Evolutionary conservation across 2,888 invertebrate species (phyloP).

Genomic region (Ryuthela nishihirai): DNA sequence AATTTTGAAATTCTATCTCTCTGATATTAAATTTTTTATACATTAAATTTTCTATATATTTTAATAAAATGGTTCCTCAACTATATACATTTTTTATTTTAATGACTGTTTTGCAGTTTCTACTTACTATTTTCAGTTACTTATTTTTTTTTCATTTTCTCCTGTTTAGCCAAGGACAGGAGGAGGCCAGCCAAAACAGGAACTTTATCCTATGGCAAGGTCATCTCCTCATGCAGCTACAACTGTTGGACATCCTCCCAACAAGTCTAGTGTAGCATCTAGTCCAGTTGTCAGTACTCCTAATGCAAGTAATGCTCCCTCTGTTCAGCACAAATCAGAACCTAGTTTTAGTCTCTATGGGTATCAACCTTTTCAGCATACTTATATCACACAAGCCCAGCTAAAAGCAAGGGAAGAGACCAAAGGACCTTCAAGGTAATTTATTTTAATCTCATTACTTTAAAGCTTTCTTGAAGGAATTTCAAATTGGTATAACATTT

Average conservation of each 20-base stretch:
- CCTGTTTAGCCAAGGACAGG: constrained; percentile 17
- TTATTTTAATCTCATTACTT: no score
- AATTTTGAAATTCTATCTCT: no score
- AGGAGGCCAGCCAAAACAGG: constrained; percentile 9
- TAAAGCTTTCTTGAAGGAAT: no score
- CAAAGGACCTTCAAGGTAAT: constrained; percentile 41
- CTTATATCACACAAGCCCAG: constrained; percentile 50
- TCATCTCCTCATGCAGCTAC: not conserved
- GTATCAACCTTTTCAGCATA: constrained; percentile 50
- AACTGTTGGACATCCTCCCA: not conserved
- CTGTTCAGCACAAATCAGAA: constrained; percentile 41
- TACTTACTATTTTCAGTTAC: no score
- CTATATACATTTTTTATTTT: no score
- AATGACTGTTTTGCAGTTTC: no score
- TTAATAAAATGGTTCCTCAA: no score
- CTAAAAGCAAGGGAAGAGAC: constrained; percentile 43
- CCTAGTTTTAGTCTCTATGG: constrained; percentile 51
- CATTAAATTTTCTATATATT: no score
- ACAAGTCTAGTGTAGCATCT: constrained; percentile 17
- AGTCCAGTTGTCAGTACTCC: constrained; percentile 27
- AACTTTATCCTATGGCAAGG: not conserved
- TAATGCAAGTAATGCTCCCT: constrained; percentile 4
- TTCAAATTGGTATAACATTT: no score
- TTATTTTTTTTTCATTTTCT: no score
- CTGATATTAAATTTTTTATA: no score